phyloP scores from a whole-genome alignment of 92 coral and sea anemone species.

The Porites evermanni region DNA sequence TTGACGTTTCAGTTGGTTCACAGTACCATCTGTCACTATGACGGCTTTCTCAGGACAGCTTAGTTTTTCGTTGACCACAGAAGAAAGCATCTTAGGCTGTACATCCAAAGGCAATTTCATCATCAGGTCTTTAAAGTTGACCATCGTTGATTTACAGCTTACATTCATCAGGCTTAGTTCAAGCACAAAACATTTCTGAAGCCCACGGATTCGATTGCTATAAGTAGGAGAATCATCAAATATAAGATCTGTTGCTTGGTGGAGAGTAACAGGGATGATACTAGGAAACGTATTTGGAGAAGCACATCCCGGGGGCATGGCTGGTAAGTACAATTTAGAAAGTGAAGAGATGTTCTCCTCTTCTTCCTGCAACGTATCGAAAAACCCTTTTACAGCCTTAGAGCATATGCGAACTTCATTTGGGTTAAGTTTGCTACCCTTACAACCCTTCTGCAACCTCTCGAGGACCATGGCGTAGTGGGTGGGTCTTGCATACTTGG shows the following conservation, averaged over 20 bases:
- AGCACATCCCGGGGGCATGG: neutral
- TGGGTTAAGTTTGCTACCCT: conserved; percentile 8
- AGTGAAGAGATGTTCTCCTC: neutral
- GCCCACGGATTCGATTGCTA: conserved; percentile 41
- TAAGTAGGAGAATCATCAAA: conserved; percentile 66
- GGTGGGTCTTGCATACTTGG: conserved; percentile 18
- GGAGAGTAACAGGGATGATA: conserved; percentile 21
- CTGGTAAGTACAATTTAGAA: conserved; percentile 35
- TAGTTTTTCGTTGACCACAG: conserved; percentile 44
- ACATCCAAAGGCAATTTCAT: conserved; percentile 49
- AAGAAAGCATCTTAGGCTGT: conserved; percentile 61
- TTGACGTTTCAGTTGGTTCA: conserved; percentile 33
- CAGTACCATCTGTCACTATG: neutral
- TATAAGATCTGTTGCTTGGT: conserved; percentile 47
- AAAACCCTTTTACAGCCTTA: conserved; percentile 55
- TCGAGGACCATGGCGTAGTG: conserved; percentile 24
- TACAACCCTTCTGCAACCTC: neutral
- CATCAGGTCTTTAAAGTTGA: conserved; percentile 44
- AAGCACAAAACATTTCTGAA: conserved; percentile 38
- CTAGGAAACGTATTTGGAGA: neutral
- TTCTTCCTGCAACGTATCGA: conserved; percentile 25
- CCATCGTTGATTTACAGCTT: neutral
- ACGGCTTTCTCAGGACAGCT: neutral
- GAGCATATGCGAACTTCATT: conserved; percentile 33
- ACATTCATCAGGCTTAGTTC: conserved; percentile 27